phyloP scores from a whole-genome alignment of 2,888 invertebrate genomes.

The Drosophila dives region DNA sequence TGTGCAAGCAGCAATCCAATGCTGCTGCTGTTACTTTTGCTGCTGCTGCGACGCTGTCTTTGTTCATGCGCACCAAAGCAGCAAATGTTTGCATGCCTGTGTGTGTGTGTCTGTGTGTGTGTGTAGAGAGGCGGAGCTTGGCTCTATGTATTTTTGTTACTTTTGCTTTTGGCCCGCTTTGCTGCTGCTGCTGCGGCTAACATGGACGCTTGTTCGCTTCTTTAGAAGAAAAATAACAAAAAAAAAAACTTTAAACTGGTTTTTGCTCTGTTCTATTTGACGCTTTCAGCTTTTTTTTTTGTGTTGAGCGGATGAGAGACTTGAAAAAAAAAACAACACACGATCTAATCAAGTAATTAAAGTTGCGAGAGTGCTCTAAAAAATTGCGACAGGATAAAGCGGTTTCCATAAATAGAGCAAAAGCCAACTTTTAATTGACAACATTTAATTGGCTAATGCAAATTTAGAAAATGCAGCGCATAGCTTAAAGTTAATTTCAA shows the following conservation, averaged over 20 bases:
- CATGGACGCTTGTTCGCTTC: conserved; percentile 56
- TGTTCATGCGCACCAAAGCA: conserved; percentile 54
- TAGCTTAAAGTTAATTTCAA: background rate
- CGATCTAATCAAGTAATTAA: conserved; percentile 62
- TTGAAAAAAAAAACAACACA: conserved; percentile 15
- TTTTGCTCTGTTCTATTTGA: conserved; percentile 55
- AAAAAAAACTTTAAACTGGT: conserved; percentile 39
- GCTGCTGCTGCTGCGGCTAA: conserved; percentile 27
- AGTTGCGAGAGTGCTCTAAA: conserved; percentile 35
- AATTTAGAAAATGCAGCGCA: background rate
- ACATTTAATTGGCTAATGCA: conserved; percentile 6
- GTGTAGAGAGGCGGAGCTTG: conserved; percentile 46
- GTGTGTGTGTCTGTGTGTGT: background rate
- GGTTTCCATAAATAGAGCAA: conserved; percentile 12
- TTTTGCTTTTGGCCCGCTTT: conserved; percentile 46
- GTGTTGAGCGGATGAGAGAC: conserved; percentile 3
- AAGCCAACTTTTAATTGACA: conserved; percentile 51
- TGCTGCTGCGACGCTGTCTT: conserved; percentile 45
- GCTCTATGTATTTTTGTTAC: conserved; percentile 34
- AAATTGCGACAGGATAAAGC: conserved; percentile 22
- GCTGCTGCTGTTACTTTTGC: conserved; percentile 3
- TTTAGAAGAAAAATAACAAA: conserved; percentile 18
- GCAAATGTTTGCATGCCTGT: background rate
- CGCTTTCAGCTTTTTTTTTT: conserved; percentile 23
- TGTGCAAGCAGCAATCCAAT: conserved; percentile 7